Conservation (phyloP, 1,140 invertebrate species). For the Formica selysi region DNA sequence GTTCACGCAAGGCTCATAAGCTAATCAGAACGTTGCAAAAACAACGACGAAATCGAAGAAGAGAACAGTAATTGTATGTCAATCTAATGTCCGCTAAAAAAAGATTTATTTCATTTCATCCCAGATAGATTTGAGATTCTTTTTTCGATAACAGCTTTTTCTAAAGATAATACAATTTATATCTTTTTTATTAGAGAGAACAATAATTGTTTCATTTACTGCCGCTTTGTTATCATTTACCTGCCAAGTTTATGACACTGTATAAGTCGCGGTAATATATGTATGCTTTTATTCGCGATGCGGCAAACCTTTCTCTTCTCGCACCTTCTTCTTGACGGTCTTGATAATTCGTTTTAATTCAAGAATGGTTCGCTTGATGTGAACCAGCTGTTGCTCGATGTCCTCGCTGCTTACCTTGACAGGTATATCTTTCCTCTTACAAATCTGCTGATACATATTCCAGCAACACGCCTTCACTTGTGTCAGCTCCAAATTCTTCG, state of each 20-base stretch:
- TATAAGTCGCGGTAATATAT: not conserved
- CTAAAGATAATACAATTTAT: not conserved
- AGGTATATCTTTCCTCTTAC: slow-evolving; percentile 78
- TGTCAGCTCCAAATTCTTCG: slow-evolving; percentile 80
- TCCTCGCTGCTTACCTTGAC: slow-evolving; percentile 76
- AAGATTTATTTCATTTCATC: not conserved
- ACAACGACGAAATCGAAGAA: not conserved
- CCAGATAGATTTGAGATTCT: not conserved
- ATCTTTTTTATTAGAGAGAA: not conserved
- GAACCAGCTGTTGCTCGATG: slow-evolving; percentile 80
- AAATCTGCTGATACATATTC: slow-evolving; percentile 85
- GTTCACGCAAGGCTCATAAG: not conserved
- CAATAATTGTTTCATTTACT: not conserved
- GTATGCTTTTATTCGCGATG: not conserved
- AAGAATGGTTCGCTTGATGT: slow-evolving; percentile 82
- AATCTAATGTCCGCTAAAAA: not conserved
- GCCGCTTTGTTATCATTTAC: not conserved
- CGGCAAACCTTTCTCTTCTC: slow-evolving; percentile 20
- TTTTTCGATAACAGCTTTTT: not conserved
- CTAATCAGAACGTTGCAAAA: not conserved
- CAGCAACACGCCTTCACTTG: slow-evolving; percentile 80
- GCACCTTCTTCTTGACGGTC: slow-evolving; percentile 67
- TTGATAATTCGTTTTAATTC: slow-evolving; percentile 80
- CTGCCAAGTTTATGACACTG: not conserved
- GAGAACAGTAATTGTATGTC: not conserved